Percentiles rank a stretch among this genome's conserved stretches.
Evolutionary conservation across 2,888 invertebrate species (phyloP).

Genomic region (Acanthosepion lycidas): DNA sequence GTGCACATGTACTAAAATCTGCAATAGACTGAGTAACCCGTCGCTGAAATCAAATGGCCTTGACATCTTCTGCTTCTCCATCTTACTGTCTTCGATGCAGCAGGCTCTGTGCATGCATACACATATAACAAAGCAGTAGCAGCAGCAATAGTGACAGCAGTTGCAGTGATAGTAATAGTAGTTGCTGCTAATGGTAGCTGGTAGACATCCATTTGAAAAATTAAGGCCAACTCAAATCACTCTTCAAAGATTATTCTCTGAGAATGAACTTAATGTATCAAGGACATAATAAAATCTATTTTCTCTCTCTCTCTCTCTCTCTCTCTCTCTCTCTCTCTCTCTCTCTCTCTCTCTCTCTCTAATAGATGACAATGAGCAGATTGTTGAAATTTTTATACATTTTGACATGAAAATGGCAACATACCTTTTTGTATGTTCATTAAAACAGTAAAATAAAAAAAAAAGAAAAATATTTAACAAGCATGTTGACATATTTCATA

Average conservation of each 20-base stretch:
- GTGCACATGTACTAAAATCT: conserved; percentile 15
- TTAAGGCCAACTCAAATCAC: background rate
- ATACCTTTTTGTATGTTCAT: too few species aligned
- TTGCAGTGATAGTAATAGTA: background rate
- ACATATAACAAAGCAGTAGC: background rate
- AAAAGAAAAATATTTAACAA: background rate
- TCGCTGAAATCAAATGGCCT: background rate
- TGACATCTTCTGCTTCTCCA: background rate
- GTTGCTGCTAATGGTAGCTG: background rate
- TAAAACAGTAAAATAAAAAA: too few species aligned
- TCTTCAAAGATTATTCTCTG: background rate
- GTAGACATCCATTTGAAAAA: background rate
- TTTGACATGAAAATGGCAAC: too few species aligned
- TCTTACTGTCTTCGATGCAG: background rate
- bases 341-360: too few species aligned
- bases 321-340: too few species aligned
- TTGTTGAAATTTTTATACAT: too few species aligned
- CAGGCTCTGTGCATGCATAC: background rate
- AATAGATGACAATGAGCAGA: background rate
- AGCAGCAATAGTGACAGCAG: background rate
- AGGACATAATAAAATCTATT: too few species aligned
- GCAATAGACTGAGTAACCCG: conserved; percentile 46
- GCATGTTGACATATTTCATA: background rate
- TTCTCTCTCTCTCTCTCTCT: too few species aligned
- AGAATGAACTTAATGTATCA: too few species aligned